These are phyloP conservation scores for Caenorhabditis angaria DNA, from an alignment of 2,888 invertebrate species.

Conservation along the genomic window DNA sequence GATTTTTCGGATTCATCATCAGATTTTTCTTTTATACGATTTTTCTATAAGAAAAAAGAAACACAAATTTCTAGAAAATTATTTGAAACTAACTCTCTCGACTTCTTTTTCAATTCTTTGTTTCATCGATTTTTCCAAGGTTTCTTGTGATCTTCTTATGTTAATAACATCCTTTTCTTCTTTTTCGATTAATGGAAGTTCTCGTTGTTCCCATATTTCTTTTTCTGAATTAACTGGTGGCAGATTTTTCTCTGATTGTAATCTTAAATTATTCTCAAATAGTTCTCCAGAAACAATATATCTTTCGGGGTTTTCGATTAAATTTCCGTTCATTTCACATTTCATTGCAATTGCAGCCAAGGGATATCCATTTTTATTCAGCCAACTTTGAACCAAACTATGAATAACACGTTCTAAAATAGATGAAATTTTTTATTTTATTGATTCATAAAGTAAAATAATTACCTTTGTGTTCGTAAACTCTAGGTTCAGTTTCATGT, in stretches of 20 bases:
- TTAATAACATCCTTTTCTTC: neutral
- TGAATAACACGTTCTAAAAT: neutral
- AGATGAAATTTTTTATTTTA: neutral
- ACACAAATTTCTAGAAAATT: too few species aligned
- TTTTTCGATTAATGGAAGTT: neutral
- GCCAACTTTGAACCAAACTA: neutral
- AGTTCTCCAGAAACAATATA: neutral
- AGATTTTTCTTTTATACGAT: neutral
- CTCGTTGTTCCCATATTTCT: neutral
- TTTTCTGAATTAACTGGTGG: neutral
- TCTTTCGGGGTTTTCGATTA: neutral
- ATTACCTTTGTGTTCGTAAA: neutral
- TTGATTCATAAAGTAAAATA: neutral
- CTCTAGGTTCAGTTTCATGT: neutral
- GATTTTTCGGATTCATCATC: neutral
- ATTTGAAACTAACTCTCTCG: neutral
- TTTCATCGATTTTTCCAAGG: neutral
- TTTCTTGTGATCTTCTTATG: neutral
- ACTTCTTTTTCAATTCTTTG: neutral
- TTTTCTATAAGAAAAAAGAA: neutral
- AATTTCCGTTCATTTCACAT: neutral
- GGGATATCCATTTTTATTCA: neutral
- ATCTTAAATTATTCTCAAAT: neutral
- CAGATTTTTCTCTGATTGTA: neutral
- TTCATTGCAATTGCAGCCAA: neutral